Conservation (phyloP, 2,888 invertebrate species). For the Pharmacophagus antenor region DNA sequence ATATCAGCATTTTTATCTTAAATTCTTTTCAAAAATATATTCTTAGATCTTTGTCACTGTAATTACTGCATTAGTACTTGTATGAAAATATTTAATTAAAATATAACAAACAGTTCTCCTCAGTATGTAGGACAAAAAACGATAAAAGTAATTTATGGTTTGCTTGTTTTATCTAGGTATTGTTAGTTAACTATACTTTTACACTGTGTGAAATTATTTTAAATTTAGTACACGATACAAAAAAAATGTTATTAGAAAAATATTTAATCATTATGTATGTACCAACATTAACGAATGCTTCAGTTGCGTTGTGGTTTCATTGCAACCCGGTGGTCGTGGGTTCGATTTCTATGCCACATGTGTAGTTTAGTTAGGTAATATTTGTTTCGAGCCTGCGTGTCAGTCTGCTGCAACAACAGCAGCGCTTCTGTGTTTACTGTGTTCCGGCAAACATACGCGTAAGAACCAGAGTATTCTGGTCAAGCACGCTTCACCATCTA, state of each 20-base stretch:
- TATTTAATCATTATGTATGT: not conserved
- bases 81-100: constrained; percentile 10
- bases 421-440: too few species aligned
- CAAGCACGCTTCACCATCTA: too few species aligned
- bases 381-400: too few species aligned
- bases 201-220: not conserved
- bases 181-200: not conserved
- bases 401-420: too few species aligned
- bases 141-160: constrained; percentile 19
- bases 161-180: constrained; percentile 4
- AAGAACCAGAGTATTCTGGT: too few species aligned
- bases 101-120: not conserved
- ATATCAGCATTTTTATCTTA: too few species aligned
- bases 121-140: constrained; percentile 11
- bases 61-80: not conserved
- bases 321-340: too few species aligned
- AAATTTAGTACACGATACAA: not conserved
- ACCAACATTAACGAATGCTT: too few species aligned
- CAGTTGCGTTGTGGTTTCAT: too few species aligned
- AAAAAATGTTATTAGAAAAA: not conserved
- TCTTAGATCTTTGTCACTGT: not conserved
- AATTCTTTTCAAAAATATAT: not conserved
- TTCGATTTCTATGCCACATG: too few species aligned
- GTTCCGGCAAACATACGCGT: too few species aligned
- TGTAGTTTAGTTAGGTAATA: too few species aligned